Percentiles rank a stretch among this genome's conserved stretches.
These are phyloP conservation scores for Ateles fusciceps DNA, from an alignment of 2,797 vertebrate species.

Conservation along the genomic window DNA sequence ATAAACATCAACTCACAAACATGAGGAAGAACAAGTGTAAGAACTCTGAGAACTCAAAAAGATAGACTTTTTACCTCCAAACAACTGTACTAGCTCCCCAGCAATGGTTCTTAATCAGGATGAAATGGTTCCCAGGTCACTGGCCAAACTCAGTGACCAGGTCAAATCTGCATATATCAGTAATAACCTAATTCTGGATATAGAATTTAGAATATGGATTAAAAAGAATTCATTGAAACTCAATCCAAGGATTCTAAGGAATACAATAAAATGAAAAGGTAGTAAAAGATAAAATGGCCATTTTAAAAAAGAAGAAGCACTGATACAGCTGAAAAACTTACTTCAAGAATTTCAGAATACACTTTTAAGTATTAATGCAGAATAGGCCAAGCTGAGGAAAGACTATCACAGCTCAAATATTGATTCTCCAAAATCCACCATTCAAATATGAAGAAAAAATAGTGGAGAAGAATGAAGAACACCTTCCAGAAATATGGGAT, in stretches of 20 bases:
- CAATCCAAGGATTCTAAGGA: neutral
- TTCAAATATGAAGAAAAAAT: neutral
- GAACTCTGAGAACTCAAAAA: neutral
- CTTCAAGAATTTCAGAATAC: neutral
- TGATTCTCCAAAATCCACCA: neutral
- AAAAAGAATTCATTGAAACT: neutral
- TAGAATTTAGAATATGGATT: neutral
- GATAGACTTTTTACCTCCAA: neutral
- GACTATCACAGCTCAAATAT: neutral
- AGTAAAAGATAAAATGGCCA: neutral
- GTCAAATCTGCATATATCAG: neutral
- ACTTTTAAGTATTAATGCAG: neutral
- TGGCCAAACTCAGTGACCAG: neutral
- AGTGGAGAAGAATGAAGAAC: neutral
- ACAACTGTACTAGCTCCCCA: neutral
- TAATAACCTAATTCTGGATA: neutral
- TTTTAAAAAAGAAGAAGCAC: neutral
- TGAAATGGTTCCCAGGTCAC: neutral
- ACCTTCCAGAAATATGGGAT: neutral
- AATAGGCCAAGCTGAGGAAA: neutral
- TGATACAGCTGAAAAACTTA: neutral
- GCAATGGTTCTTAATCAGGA: neutral
- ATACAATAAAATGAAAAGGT: neutral
- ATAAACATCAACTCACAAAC: neutral
- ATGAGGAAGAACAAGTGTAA: neutral